These are phyloP conservation scores for Drosophila macrospina DNA, from an alignment of 2,888 invertebrate genomes.

Conservation along the genomic window DNA sequence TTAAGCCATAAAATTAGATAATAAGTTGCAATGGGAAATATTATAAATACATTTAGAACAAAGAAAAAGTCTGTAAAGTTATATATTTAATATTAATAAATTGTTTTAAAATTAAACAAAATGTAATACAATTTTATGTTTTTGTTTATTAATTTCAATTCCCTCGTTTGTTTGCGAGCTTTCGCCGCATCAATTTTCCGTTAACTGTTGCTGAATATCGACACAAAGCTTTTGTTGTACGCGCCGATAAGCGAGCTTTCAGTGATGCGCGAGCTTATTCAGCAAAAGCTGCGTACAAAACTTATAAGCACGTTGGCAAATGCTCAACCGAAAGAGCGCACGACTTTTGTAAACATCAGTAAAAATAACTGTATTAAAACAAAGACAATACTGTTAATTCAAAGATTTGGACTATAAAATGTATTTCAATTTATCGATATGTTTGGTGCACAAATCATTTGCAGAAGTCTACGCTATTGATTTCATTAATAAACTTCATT, in stretches of 20 bases:
- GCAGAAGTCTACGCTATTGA: neutral
- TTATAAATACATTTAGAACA: neutral
- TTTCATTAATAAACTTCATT: conserved; percentile 3
- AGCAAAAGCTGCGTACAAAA: conserved; percentile 51
- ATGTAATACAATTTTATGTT: too few relatives aligned
- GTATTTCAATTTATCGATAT: conserved; percentile 1
- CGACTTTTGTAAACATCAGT: conserved; percentile 25
- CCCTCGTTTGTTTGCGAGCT: neutral
- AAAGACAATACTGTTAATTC: neutral
- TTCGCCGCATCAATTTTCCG: conserved; percentile 32
- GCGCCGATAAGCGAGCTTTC: conserved; percentile 44
- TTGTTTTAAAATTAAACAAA: too few relatives aligned
- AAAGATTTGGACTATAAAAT: neutral
- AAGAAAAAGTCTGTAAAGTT: neutral
- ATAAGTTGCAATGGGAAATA: neutral
- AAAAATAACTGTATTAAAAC: neutral
- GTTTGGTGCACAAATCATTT: neutral
- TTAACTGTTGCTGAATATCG: conserved; percentile 36
- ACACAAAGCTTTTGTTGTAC: conserved; percentile 33
- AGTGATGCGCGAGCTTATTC: conserved; percentile 45
- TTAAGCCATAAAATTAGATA: conserved; percentile 10
- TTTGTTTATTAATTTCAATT: neutral
- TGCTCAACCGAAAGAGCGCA: conserved; percentile 14
- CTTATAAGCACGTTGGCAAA: conserved; percentile 14
- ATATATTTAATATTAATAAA: neutral